Evolutionary conservation across 2,113 vertebrate genomes (phyloP), one percentile per base, ranked within the genome.

Genomic region (Myiozetetes cayanensis): DNA sequence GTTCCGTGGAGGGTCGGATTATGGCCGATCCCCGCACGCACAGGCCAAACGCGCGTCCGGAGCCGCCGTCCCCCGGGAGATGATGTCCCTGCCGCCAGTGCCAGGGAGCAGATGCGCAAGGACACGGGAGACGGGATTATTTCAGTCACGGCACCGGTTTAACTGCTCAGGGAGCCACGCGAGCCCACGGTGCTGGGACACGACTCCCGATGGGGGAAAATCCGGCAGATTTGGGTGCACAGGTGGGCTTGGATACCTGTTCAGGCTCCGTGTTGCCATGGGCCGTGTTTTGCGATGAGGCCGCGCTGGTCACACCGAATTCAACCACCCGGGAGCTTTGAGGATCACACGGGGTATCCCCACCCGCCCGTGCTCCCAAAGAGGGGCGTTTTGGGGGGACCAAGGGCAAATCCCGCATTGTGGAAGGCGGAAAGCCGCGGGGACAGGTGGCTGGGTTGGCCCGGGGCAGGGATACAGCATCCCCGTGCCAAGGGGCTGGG

Each of bases 211-310:
- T 0, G 58, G 3, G 2, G 75, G 52, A 8, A 62, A 56, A n/a
- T 1, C 21, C 4, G 4, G n/a, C 47, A 7, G 23, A 8, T 20
- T 1, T 1, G 16, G 14, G 49, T 1, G 6, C 6, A 0, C 2
- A 4, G 0, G 2, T 1, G 56, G 41, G 52, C 35, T 16, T 4
- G 4, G 6, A n/a, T 11, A 19, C 10, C 30, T 1, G 37, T 2
- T 14, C 3, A 12, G 35, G 4, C 20, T 2, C 68, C 3, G 21
- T 2, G 44, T 1, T n/a, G 19, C 58, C 24, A 5, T 0, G 5
- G 1, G 2, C 21, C 4, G 0, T 0, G 33, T 8, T 4, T 47
- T 10, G 61, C 28, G 15, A 10, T 4, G 13, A 8, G 21, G 31
- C 12, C 65, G 7, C 41, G 80, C 30, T 1, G 33, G 11, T 15